These are phyloP conservation scores for Elephantulus edwardii DNA, from an alignment of 2,113 vertebrate species.

Conservation along the genomic window DNA sequence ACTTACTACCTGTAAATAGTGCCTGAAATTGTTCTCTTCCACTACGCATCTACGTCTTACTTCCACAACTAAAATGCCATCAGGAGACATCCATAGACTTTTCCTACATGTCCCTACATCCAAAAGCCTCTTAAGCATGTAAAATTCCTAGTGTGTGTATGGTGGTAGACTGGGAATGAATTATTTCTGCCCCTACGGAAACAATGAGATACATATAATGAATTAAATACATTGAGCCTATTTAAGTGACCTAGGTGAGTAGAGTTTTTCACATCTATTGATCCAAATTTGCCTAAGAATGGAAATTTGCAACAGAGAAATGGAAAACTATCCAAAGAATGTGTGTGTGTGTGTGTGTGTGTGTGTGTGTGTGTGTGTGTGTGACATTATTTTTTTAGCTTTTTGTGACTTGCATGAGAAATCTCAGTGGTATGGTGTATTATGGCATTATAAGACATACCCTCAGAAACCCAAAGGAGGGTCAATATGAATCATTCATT, in stretches of 20 bases:
- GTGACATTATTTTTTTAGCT: slow-evolving; percentile 18
- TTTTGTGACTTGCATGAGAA: no score
- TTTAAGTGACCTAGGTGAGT: background rate
- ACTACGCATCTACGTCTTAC: background rate
- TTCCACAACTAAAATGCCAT: background rate
- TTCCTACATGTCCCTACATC: background rate
- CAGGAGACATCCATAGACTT: background rate
- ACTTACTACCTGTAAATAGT: background rate
- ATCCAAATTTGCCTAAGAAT: no score
- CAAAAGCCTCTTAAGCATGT: background rate
- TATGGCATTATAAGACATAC: no score
- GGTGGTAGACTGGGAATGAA: background rate
- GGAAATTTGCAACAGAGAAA: slow-evolving; percentile 8
- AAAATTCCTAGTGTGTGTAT: background rate
- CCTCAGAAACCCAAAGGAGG: no score
- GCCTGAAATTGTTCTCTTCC: background rate
- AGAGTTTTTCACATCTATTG: background rate
- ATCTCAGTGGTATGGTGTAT: no score
- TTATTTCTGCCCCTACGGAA: background rate
- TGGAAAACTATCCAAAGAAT: background rate
- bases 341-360: background rate
- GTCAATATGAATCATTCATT: no score
- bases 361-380: background rate
- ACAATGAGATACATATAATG: background rate
- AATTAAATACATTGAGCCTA: background rate